Evolutionary conservation across 2,797 vertebrate genomes (phyloP).

Genomic region (Schizopygopsis pylzovi): DNA sequence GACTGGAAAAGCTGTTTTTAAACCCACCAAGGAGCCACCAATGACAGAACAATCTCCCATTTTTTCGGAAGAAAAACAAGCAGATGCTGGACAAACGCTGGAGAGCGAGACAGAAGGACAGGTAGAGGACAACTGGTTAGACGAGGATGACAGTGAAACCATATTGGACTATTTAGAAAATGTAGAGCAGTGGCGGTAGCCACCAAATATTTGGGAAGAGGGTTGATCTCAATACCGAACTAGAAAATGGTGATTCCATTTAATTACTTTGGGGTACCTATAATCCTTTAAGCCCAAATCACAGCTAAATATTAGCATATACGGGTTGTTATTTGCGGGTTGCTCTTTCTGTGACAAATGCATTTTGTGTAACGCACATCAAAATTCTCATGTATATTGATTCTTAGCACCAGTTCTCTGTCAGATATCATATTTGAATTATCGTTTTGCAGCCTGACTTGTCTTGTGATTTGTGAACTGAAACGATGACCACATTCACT

Average conservation of each 20-base stretch:
- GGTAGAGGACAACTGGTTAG: conserved; percentile 74
- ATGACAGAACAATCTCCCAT: conserved; percentile 32
- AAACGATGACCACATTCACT: not conserved
- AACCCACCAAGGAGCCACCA: conserved; percentile 64
- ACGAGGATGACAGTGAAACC: conserved; percentile 73
- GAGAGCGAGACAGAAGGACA: conserved; percentile 59
- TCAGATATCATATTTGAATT: conserved; percentile 28
- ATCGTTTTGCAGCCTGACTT: not conserved
- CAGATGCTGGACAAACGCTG: conserved; percentile 51
- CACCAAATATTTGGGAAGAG: not conserved
- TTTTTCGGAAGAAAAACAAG: conserved; percentile 35
- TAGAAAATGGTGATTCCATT: conserved; percentile 15
- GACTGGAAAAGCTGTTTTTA: conserved; percentile 48
- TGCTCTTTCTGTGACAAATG: not conserved
- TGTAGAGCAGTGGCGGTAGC: conserved; percentile 89
- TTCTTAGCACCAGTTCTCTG: not conserved
- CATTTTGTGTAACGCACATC: conserved; percentile 13
- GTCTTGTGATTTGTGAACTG: conserved; percentile 12
- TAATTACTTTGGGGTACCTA: conserved; percentile 16
- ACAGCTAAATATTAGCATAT: conserved; percentile 38
- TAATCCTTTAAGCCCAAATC: conserved; percentile 28
- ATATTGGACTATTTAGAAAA: conserved; percentile 86
- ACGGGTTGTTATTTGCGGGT: conserved; percentile 41
- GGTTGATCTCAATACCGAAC: not conserved
- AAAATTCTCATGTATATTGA: not conserved